Evolutionary conservation across 2,888 invertebrate species (phyloP).

Genomic region (Lydus trimaculatus): DNA sequence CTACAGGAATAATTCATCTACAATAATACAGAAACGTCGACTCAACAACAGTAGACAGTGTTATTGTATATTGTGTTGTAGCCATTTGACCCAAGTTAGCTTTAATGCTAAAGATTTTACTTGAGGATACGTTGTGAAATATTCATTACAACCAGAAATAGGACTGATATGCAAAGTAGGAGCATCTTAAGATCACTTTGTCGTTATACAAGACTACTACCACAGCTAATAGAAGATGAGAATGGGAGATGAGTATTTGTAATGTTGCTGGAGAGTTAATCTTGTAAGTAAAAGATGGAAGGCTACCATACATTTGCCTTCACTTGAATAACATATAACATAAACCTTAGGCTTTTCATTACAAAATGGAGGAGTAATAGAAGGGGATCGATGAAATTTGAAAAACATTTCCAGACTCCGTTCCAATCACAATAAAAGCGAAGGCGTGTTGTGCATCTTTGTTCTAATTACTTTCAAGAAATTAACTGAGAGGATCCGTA

Average conservation of each 20-base stretch:
- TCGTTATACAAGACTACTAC: constrained; percentile 21
- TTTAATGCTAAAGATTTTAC: constrained; percentile 13
- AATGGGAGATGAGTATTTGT: not conserved
- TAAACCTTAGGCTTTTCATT: not conserved
- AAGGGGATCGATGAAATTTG: no score
- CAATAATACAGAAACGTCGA: no score
- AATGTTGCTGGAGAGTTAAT: not conserved
- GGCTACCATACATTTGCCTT: not conserved
- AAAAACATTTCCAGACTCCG: no score
- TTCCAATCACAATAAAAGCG: no score
- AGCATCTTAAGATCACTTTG: constrained; percentile 23
- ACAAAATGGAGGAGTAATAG: no score
- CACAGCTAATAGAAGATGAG: constrained; percentile 1
- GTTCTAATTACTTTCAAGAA: no score
- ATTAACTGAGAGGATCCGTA: no score
- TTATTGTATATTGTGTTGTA: not conserved
- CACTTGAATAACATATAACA: not conserved
- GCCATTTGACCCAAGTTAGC: not conserved
- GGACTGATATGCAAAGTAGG: constrained; percentile 38
- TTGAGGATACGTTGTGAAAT: constrained; percentile 33
- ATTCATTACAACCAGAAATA: constrained; percentile 33
- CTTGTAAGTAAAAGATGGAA: not conserved
- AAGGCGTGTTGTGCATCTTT: no score
- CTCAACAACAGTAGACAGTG: not conserved
- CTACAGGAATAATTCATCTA: not conserved